Evolutionary conservation across 1,140 invertebrate genomes (phyloP), one percentile per base, ranked within the genome.

Genomic region (Aphis gossypii): DNA sequence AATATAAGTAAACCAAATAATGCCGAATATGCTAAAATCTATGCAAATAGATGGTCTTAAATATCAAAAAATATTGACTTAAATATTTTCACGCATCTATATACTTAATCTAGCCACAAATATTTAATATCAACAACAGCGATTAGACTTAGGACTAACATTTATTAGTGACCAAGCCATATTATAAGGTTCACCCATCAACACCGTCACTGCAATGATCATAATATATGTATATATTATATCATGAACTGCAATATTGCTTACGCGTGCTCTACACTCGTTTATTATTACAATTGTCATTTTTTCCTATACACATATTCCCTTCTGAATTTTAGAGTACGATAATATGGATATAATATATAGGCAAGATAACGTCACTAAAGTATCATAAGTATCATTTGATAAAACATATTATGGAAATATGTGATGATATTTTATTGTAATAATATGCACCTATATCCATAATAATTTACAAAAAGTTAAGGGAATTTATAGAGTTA

Each of bases 381-480:
- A 76, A 76, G 18, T 76, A 76, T 76, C 60, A 76, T n/a, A 76
- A 76, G 18, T 76, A 76, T 76, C 60, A 76, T n/a, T n/a, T 76
- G 60, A n/a, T 76, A 76, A 76, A n/a, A 76, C 60, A 76, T 76
- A 76, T 35, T 76, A 76, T 76, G 60, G 60, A 76, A 76, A 76
- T 76, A 76, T n/a, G n/a, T 76, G 60, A 76, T 76, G 60, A n/a
- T 76, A 76, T 76, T 76, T n/a, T n/a, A 76, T 76, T 76, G 60
- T 76, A 76, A 76, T n/a, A 76, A 76, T 76, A 76, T 6, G 11
- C 14, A 68, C 14, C 25, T 68, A 68, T 68, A 68, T 30, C 14
- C 30, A 35, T 76, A 35, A n/a, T 76, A n/a, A 35, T 76, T 18
- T 18, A 76, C 60, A n/a, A 76, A 76, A n/a, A 76, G 30, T 76